These are phyloP conservation scores for Scomber colias DNA, from an alignment of 2,113 vertebrate genomes.

Conservation along the genomic window DNA sequence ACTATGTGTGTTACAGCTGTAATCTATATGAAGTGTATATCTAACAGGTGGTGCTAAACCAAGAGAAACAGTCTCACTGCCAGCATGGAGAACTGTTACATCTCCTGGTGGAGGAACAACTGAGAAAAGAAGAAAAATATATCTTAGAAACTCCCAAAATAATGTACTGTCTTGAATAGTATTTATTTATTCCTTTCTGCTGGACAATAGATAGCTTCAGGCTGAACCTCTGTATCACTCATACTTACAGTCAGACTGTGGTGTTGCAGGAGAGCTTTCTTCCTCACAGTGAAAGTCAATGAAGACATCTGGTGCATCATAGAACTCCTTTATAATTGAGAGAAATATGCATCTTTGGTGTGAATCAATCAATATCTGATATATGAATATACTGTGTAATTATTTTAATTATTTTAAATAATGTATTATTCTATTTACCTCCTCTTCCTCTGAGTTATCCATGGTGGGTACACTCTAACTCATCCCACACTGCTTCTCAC, in stretches of 20 bases:
- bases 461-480: too few species aligned
- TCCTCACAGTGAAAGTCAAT: accelerated
- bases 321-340: slow-evolving; percentile 7
- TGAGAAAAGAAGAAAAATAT: slow-evolving; percentile 10
- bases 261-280: background rate
- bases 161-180: too few species aligned
- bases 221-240: too few species aligned
- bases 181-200: too few species aligned
- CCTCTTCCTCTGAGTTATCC: too few species aligned
- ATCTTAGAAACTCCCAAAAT: too few species aligned
- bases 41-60: background rate
- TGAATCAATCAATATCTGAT: background rate
- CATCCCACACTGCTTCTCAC: too few species aligned
- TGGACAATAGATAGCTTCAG: too few species aligned
- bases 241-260: slow-evolving; percentile 20
- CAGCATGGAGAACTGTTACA: slow-evolving; percentile 25
- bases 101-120: slow-evolving; percentile 37
- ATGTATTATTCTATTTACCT: too few species aligned
- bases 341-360: background rate
- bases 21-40: background rate
- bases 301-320: background rate
- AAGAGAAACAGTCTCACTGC: slow-evolving; percentile 45
- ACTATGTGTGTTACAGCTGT: too few species aligned
- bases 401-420: too few species aligned
- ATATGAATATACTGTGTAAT: too few species aligned